These are phyloP conservation scores for Pantherophis vulpinus DNA, from an alignment of 2,797 vertebrate genomes.

Conservation along the genomic window DNA sequence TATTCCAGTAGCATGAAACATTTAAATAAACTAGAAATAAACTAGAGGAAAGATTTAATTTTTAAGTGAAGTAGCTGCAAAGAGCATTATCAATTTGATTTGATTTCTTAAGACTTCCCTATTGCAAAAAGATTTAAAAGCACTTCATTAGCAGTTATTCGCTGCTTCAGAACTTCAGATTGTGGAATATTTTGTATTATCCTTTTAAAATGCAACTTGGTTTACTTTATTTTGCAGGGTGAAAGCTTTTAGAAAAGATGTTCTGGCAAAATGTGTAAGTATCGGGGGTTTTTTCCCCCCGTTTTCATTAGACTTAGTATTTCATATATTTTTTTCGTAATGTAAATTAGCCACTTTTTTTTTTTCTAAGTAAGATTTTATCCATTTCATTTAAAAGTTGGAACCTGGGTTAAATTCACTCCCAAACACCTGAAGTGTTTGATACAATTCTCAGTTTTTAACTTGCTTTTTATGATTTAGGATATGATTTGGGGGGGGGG, in stretches of 20 bases:
- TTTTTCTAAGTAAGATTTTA: background rate
- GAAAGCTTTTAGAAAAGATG: conserved; percentile 92
- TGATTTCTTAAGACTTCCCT: background rate
- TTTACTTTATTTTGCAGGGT: conserved; percentile 78
- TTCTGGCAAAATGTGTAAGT: conserved; percentile 98
- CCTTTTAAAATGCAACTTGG: background rate
- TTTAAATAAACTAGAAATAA: background rate
- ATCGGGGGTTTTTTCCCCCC: background rate
- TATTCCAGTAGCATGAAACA: background rate
- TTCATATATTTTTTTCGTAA: too few relatives aligned
- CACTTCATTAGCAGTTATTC: background rate
- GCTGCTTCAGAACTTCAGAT: background rate
- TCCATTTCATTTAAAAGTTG: background rate
- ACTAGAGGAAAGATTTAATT: background rate
- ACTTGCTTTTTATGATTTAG: background rate
- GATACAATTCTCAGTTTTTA: background rate
- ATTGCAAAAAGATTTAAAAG: background rate
- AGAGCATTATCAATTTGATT: background rate
- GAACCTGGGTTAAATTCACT: background rate
- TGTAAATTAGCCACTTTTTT: background rate
- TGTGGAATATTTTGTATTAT: background rate
- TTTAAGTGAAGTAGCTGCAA: background rate
- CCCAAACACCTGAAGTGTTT: background rate
- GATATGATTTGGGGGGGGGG: too few relatives aligned
- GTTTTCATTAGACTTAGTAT: background rate